Conservation (phyloP, 92 coral and sea anemone species). For the Phenganax marumi region DNA sequence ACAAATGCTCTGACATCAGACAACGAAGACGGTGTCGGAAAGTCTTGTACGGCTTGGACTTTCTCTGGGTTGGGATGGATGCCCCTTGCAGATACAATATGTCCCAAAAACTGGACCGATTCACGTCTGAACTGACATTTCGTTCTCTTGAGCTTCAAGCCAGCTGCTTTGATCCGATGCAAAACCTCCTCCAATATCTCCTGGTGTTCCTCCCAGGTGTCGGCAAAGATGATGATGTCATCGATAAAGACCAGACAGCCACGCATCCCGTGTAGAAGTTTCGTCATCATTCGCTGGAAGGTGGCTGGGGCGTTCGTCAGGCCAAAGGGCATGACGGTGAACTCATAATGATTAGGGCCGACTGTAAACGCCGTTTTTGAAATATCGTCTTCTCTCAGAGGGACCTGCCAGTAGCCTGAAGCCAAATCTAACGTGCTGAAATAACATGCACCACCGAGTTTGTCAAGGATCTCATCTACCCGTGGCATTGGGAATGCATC, state of each 20-base stretch:
- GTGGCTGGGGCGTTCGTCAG: constrained; percentile 41
- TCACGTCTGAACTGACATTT: constrained; percentile 13
- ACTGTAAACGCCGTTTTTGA: constrained; percentile 59
- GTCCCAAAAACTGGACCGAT: neutral
- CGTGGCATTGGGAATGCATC: constrained; percentile 17
- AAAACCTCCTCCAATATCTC: neutral
- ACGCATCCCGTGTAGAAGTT: neutral
- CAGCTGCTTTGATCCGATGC: neutral
- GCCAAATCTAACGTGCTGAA: constrained; percentile 17
- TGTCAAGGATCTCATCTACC: constrained; percentile 2
- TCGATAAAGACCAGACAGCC: constrained; percentile 8
- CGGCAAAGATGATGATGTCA: constrained; percentile 19
- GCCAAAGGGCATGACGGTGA: constrained; percentile 60
- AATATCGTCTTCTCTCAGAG: constrained; percentile 22
- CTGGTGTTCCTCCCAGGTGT: constrained; percentile 9
- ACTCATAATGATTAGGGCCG: constrained; percentile 56
- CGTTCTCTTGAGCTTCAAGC: neutral
- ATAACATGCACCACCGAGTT: neutral
- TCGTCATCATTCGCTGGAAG: constrained; percentile 29
- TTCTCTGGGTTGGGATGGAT: neutral
- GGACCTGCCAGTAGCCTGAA: constrained; percentile 16
- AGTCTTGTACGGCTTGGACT: neutral
- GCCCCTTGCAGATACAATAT: neutral
- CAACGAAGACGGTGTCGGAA: neutral
- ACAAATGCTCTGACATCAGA: neutral